phyloP scores from a whole-genome alignment of 2,888 invertebrate genomes.

The Julus scanicus region DNA sequence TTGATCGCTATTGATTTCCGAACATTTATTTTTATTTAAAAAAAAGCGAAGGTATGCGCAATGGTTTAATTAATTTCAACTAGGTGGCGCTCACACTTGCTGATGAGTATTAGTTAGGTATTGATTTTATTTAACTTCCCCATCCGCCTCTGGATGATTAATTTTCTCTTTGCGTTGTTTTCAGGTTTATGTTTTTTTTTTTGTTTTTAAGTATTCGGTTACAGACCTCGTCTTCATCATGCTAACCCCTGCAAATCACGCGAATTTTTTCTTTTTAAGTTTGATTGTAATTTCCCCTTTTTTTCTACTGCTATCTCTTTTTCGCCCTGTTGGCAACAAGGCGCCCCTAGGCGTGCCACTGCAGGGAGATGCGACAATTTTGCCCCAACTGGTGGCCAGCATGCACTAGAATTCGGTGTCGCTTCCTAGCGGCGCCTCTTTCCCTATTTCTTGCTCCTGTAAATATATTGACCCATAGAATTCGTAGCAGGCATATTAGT shows the following conservation, averaged over 20 bases:
- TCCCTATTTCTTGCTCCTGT: neutral
- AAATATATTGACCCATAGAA: constrained; percentile 7
- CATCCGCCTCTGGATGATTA: neutral
- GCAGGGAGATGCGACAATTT: neutral
- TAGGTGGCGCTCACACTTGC: neutral
- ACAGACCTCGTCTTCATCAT: neutral
- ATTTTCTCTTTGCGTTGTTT: neutral
- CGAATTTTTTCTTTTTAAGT: neutral
- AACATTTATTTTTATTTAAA: neutral
- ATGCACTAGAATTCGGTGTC: neutral
- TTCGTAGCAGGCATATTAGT: constrained; percentile 28
- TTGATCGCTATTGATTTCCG: neutral
- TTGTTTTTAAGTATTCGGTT: neutral
- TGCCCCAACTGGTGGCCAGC: neutral
- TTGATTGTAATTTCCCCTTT: neutral
- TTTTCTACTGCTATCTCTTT: constrained; percentile 5
- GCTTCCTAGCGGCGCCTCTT: neutral
- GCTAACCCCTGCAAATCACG: neutral
- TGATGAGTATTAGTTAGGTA: constrained; percentile 3
- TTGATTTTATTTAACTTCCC: constrained; percentile 5
- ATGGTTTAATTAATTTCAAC: neutral
- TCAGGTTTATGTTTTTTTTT: neutral
- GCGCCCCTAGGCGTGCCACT: neutral
- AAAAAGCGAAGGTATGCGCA: neutral
- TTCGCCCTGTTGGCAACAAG: neutral